These are phyloP conservation scores for Alloplasta piceator DNA, from an alignment of 2,888 invertebrate species.

Conservation along the genomic window DNA sequence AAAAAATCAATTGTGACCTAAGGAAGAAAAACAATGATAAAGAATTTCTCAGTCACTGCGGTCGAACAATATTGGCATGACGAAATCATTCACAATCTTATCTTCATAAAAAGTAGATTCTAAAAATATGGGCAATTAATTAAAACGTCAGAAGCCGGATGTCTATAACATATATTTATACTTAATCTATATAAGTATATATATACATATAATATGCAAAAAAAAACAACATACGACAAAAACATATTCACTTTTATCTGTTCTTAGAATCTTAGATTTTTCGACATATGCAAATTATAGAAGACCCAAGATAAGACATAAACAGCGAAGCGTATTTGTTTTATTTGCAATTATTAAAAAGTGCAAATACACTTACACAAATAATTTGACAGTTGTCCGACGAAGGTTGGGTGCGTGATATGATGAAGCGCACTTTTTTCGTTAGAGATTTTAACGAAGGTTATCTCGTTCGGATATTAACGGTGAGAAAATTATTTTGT, in stretches of 20 bases:
- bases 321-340: constrained; percentile 12
- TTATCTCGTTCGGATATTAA: not conserved
- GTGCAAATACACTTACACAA: constrained; percentile 2
- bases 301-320: constrained; percentile 4
- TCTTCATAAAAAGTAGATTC: not conserved
- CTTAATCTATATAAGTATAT: too few relatives aligned
- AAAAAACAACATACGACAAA: constrained; percentile 29
- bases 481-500: constrained; percentile 9
- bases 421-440: constrained; percentile 1
- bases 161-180: too few relatives aligned
- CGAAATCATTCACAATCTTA: not conserved
- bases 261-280: not conserved
- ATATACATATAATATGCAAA: not conserved
- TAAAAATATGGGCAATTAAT: constrained; percentile 16
- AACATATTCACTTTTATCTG: constrained; percentile 25
- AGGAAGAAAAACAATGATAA: not conserved
- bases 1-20: not conserved
- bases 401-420: constrained; percentile 23
- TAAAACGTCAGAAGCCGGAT: constrained; percentile 31
- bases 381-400: constrained; percentile 48
- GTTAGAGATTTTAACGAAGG: not conserved
- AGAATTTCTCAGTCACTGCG: not conserved
- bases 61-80: not conserved
- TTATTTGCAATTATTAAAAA: not conserved
- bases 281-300: constrained; percentile 2